phyloP scores from a whole-genome alignment of 2,888 invertebrate species.

The Melanargia galathea region DNA sequence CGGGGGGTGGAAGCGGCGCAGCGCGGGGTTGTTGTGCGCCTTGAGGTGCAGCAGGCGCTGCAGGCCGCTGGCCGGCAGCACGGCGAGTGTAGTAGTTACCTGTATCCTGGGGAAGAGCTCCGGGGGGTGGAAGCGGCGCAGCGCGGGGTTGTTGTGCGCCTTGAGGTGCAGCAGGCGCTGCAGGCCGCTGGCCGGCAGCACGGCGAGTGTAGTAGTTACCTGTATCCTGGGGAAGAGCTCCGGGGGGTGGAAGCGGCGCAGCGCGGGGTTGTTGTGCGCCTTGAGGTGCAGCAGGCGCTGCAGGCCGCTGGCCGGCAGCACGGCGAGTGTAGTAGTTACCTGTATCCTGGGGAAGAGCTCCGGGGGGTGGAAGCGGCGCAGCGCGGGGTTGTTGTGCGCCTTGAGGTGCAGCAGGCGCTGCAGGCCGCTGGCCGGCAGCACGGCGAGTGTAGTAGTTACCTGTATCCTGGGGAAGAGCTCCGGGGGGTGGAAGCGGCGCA shows the following conservation, averaged over 20 bases:
- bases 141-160: no score
- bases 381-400: constrained; percentile 1
- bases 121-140: no score
- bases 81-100: no score
- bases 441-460: background rate
- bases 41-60: no score
- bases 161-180: no score
- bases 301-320: background rate
- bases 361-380: background rate
- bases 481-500: background rate
- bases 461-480: constrained; percentile 1
- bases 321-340: background rate
- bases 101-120: no score
- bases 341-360: constrained; percentile 1
- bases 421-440: background rate
- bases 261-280: constrained; percentile 1
- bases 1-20: no score
- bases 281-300: constrained; percentile 1
- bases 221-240: background rate
- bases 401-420: constrained; percentile 1
- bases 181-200: no score
- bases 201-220: background rate
- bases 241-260: background rate
- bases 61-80: no score
- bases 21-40: no score